A percentile compares a stretch with the other conserved stretches of the same genome.
These are phyloP conservation scores for Orgyia antiqua DNA, from an alignment of 2,888 invertebrate species.

Conservation along the genomic window DNA sequence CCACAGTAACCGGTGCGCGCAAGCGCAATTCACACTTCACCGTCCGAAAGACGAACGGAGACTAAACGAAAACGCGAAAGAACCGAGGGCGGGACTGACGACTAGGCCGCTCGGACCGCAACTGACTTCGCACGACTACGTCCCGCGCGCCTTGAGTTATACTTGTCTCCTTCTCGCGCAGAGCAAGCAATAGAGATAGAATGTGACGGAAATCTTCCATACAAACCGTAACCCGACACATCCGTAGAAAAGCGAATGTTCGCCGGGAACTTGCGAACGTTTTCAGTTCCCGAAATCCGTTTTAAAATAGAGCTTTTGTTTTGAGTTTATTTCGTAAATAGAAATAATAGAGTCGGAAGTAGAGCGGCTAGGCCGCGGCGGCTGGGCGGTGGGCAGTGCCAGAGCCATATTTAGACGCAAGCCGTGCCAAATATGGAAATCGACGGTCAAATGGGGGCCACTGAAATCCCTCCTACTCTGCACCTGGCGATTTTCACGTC, in stretches of 20 bases:
- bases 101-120: conserved; percentile 78
- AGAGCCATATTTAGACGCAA: conserved; percentile 90
- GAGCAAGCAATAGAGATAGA: conserved; percentile 30
- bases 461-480: conserved; percentile 86
- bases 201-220: conserved; percentile 44
- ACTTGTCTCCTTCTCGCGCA: conserved; percentile 53
- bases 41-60: conserved; percentile 75
- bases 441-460: conserved; percentile 88
- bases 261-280: conserved; percentile 67
- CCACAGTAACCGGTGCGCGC: conserved; percentile 78
- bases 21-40: conserved; percentile 70
- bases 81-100: conserved; percentile 76
- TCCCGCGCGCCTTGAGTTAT: conserved; percentile 66
- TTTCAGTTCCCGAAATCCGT: conserved; percentile 71
- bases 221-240: conserved; percentile 75
- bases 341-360: conserved; percentile 77
- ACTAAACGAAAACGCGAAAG: conserved; percentile 74
- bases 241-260: conserved; percentile 59
- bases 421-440: conserved; percentile 89
- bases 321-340: conserved; percentile 77
- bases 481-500: conserved; percentile 74
- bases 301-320: conserved; percentile 77
- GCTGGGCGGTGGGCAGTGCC: conserved; percentile 82
- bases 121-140: conserved; percentile 74
- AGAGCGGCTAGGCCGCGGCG: conserved; percentile 49